Percentiles rank a stretch among this genome's conserved stretches.
Conservation (phyloP, 2,888 invertebrate species). For the Psylliodes chrysocephalus region DNA sequence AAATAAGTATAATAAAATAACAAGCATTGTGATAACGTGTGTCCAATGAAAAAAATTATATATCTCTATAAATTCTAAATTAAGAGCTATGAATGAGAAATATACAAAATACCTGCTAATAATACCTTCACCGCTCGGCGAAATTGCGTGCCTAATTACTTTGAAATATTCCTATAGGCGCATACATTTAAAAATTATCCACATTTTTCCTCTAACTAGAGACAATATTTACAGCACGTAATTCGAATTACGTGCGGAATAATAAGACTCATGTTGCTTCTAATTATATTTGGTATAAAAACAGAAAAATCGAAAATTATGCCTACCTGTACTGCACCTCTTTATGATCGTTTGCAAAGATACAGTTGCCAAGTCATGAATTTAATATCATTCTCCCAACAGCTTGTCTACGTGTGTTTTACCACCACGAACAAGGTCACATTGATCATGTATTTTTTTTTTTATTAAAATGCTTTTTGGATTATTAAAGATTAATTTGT, state of each 20-base stretch:
- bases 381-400: conserved; percentile 24
- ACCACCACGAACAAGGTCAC: conserved; percentile 16
- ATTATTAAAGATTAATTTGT: neutral
- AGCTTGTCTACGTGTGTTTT: conserved; percentile 18
- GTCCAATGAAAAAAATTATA: neutral
- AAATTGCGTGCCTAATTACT: conserved; percentile 33
- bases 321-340: conserved; percentile 10
- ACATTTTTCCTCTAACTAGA: conserved; percentile 6
- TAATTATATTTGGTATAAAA: conserved; percentile 24
- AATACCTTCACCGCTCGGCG: conserved; percentile 37
- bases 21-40: too few species aligned
- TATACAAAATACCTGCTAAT: conserved; percentile 33
- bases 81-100: conserved; percentile 28
- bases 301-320: conserved; percentile 10
- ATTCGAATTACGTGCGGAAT: conserved; percentile 17
- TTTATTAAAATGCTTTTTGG: neutral
- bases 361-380: conserved; percentile 22
- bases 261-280: conserved; percentile 26
- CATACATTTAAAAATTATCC: neutral
- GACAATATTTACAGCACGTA: conserved; percentile 22
- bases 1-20: too few species aligned
- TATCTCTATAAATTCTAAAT: conserved; percentile 24
- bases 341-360: conserved; percentile 23
- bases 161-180: conserved; percentile 22
- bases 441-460: conserved; percentile 5